phyloP scores from a whole-genome alignment of 2,113 vertebrate species.

The Tinamus guttatus region DNA sequence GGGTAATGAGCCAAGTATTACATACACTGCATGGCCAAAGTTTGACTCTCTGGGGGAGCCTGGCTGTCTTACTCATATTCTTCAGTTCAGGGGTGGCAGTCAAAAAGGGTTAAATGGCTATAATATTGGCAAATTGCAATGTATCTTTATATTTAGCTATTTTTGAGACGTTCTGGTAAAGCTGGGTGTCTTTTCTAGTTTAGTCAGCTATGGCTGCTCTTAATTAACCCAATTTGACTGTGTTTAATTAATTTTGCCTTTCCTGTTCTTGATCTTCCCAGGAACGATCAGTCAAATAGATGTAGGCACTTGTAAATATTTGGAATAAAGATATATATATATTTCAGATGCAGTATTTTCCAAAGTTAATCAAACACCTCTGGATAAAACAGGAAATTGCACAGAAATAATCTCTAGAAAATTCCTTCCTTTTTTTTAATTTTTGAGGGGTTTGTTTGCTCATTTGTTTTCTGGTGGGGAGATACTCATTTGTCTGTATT shows the following conservation, averaged over 20 bases:
- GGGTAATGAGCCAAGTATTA: background rate
- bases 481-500: background rate
- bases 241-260: background rate
- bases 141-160: background rate
- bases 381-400: background rate
- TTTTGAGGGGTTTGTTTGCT: background rate
- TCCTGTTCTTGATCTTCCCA: background rate
- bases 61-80: background rate
- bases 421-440: background rate
- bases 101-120: background rate
- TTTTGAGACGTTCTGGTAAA: background rate
- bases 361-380: background rate
- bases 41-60: background rate
- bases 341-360: background rate
- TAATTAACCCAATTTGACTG: background rate
- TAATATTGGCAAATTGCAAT: accelerated
- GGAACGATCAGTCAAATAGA: background rate
- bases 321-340: background rate
- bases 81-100: background rate
- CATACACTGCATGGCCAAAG: accelerated
- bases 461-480: background rate
- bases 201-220: background rate
- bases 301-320: background rate
- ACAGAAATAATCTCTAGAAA: background rate
- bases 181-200: background rate